Conservation (phyloP, 2,797 vertebrate genomes). For the Scomberomorus guttatus region DNA sequence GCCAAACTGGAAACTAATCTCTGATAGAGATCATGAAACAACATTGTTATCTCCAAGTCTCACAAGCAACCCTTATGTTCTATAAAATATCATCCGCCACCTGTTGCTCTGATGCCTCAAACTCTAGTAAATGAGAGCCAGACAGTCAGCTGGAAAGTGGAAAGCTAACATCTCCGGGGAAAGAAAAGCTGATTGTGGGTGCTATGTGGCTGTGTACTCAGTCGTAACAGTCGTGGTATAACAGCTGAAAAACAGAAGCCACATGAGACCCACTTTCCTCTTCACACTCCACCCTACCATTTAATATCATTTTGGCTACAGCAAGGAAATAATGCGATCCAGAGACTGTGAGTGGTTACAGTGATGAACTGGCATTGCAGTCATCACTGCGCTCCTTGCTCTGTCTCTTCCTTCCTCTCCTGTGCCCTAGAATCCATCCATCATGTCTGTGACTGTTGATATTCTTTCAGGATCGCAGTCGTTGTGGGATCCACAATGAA, state of each 20-base stretch:
- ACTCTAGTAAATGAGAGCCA: conserved; percentile 23
- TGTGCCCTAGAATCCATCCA: conserved; percentile 38
- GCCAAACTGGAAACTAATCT: conserved; percentile 15
- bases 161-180: conserved; percentile 2
- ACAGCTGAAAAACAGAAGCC: conserved; percentile 27
- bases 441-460: conserved; percentile 47
- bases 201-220: conserved; percentile 18
- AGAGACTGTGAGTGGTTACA: conserved; percentile 22
- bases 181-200: conserved; percentile 17
- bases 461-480: conserved; percentile 32
- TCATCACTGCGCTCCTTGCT: conserved; percentile 30
- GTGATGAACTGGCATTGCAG: conserved; percentile 41
- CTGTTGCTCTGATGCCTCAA: conserved; percentile 21
- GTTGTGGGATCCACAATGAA: conserved; percentile 21
- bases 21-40: conserved; percentile 20
- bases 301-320: conserved; percentile 40
- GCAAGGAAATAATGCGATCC: conserved; percentile 37
- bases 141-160: conserved; percentile 12
- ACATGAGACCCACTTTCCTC: conserved; percentile 32
- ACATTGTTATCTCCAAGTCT: conserved; percentile 2
- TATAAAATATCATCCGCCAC: conserved; percentile 22
- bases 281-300: conserved; percentile 46
- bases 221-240: too few relatives aligned
- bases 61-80: background rate
- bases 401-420: conserved; percentile 33